Base-by-base conservation (phyloP, 2,113 vertebrate genomes). In the Mionectes macconnelli region DNA sequence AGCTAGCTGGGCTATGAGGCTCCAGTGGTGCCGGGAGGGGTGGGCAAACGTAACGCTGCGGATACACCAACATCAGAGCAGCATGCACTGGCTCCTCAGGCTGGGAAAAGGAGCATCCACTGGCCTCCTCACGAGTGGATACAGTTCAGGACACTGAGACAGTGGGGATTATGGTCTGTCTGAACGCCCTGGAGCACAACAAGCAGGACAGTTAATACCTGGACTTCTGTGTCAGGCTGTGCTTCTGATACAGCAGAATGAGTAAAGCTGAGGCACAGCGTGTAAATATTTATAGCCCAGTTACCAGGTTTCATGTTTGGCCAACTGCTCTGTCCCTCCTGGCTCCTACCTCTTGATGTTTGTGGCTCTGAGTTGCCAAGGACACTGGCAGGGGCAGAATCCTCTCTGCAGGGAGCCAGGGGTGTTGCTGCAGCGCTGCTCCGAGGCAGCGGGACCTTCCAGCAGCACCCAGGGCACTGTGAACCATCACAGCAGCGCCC, bases 211-310 rank as follows among this genome's bases (percentile, higher is more conserved):
- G 73, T 91, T 92, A 87, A 90, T 95, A 73, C 94, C 84, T 94
- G 91, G 37, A 3, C 53, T 59, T 37, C 25, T 7, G 49, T 4
- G 49, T 49, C 78, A 4, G 56, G 42, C 70, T 0, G 0, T 3
- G 73, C 84, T 84, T 68, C 91, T 82, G 40, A n/a, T 25, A n/a
- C 50, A 57, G 80, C 77, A 60, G 39, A 50, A 49, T 1, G 42
- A 91, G 84, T 6, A 57, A 39, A 79, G 84, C 74, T 1, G 7
- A 84, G 74, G 89, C 13, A 0, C 44, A 21, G 64, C 0, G 0
- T 53, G 87, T 94, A 95, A 96, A 97, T 97, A 96, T 95, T 97
- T 95, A 96, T 25, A 75, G 23, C 33, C 39, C 89, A 74, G 96
- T 95, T 97, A 92, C 94, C 95, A 94, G 95, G 95, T 91, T 93